Percentiles rank a stretch among this genome's conserved stretches.
Evolutionary conservation across 2,113 vertebrate species (phyloP).

Genomic region (Planiliza haematocheilus): DNA sequence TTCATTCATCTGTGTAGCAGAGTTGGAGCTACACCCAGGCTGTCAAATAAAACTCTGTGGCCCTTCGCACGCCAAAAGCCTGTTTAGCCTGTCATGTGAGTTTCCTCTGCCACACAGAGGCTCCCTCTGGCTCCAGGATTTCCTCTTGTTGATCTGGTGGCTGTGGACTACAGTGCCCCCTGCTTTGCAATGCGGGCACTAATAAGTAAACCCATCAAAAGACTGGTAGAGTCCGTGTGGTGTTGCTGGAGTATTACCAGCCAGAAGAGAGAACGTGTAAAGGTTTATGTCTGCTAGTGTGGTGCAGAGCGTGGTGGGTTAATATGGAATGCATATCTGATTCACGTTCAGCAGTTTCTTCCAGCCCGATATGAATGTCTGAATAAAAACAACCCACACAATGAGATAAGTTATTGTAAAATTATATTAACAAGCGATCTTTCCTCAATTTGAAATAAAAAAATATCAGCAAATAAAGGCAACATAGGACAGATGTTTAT

Average conservation of each 20-base stretch:
- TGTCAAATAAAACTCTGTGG: not conserved
- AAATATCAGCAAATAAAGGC: constrained; percentile 86
- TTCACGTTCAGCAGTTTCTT: not conserved
- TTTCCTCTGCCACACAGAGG: constrained; percentile 11
- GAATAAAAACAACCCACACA: constrained; percentile 69
- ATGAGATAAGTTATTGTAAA: constrained; percentile 91
- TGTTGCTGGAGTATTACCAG: no score
- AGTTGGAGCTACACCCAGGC: no score
- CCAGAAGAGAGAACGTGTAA: no score
- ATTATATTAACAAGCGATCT: constrained; percentile 91
- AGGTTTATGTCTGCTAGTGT: no score
- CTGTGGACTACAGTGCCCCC: constrained; percentile 24
- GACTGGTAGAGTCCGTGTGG: not conserved
- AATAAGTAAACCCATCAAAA: not conserved
- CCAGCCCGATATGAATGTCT: not conserved
- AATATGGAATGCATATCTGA: not conserved
- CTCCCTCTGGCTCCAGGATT: constrained; percentile 42
- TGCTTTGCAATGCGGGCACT: constrained; percentile 11
- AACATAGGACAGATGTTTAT: constrained; percentile 83
- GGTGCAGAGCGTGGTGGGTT: no score
- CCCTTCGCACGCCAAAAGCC: not conserved
- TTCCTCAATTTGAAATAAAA: constrained; percentile 85
- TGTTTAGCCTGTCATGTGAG: not conserved
- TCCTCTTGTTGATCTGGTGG: constrained; percentile 36
- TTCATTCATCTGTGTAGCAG: not conserved